Base-by-base conservation (phyloP, 2,113 vertebrate genomes). In the Oceanodroma tethys region DNA sequence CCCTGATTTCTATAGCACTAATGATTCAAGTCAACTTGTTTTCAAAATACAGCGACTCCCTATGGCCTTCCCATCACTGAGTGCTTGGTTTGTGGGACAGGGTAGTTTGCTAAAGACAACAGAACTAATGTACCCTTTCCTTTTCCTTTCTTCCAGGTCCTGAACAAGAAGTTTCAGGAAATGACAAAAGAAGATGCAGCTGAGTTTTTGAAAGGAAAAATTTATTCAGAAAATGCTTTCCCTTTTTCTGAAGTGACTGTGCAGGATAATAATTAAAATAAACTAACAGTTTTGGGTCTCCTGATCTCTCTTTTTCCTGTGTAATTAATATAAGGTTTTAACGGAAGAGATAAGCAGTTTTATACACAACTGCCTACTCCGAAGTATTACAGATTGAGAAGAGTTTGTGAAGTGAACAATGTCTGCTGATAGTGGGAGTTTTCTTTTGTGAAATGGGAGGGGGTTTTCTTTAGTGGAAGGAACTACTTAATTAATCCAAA, bases 71-170 rank as follows among this genome's bases (percentile, higher is more conserved):
- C 45, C 26, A 55, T 66, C 58, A 45, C 38, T 34, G 52, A 74
- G 56, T 0, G 0, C 11, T 90, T 83, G 25, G 30, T 83, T 93
- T 92, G 34, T 70, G 47, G 53, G 47, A 81, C 34, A 60, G 62
- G 12, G 9, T 48, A 17, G 20, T 92, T 93, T 79, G 19, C 30
- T 90, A 26, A 62, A 90, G 71, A 73, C 53, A 62, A 43, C 1
- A 36, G 32, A 82, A 97, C 43, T 98, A 55, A 97, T 4, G 6
- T 66, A 19, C 17, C 13, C 6, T 94, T 66, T 92, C 75, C 63
- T 75, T 50, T 70, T 92, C 29, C 59, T 86, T 88, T 81, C 66
- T 88, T 96, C 47, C 87, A 99, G 99, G 90, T 99, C 36, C 92
- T 68, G 3, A 97, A 97, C 67, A 97, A 95, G 75, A 97, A 98